Base-by-base conservation (phyloP, 2,888 invertebrate genomes). In the Portevinia maculata region DNA sequence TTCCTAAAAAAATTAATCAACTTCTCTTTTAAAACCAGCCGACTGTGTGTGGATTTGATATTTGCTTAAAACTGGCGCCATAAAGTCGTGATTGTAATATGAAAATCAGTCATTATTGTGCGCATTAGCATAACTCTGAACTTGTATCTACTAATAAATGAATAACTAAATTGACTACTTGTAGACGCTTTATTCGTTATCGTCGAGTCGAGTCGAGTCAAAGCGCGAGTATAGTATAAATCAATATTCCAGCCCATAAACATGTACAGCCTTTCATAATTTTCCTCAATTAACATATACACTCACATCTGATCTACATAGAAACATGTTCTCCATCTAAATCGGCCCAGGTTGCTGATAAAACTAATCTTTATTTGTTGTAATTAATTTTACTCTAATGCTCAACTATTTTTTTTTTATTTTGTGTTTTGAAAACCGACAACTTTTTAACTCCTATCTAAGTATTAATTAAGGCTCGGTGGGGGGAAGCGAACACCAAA, bases 151-250 rank as follows among this genome's bases (percentile, higher is more conserved):
- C 75, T 57, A 46, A 65, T 70, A 81, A 41, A 75, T 55, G 59
- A 70, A 75, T 75, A 65, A 70, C 70, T 60, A 65, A 79, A 75
- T 57, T 60, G 70, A 30, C 46, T 70, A 59, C 75, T 70, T 70
- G 64, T 81, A 75, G 70, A 81, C 60, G 48, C 60, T 81, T 46
- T 65, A 44, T 75, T 53, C 81, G 74, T 65, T 75, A 81, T 64
- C 70, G 60, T 70, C 32, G 50, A 57, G 34, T 34, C 62, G 55
- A 48, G 60, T 70, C 32, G 50, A 57, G 34, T 34, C 62, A 48
- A 48, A 37, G 41, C 62, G 52, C 59, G 44, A 32, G 30, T 48
- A 81, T 81, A 71, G 13, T 15, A 13, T 8, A 1, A 74, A 81
- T 81, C 76, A 81, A 55, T 65, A 9, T 17, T 17, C 32, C 75